A percentile compares a stretch with the other conserved stretches of the same genome.
These are phyloP conservation scores for Dryobates pubescens DNA, from an alignment of 2,797 vertebrate species.

Conservation along the genomic window DNA sequence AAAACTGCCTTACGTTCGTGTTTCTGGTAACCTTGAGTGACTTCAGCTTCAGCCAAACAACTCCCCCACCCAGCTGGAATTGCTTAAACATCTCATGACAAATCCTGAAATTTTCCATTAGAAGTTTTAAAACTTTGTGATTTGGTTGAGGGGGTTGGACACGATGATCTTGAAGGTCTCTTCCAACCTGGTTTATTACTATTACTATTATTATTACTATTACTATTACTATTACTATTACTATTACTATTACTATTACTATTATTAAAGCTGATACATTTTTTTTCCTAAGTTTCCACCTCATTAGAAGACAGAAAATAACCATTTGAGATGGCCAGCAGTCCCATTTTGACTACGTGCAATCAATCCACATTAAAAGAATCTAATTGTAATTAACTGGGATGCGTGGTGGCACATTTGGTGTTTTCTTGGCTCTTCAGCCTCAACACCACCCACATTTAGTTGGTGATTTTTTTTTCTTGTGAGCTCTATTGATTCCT, in stretches of 20 bases:
- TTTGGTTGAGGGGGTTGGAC: no score
- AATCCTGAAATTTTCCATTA: not conserved
- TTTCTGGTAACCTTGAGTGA: not conserved
- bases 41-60: not conserved
- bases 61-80: rapidly evolving
- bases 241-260: no score
- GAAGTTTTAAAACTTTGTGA: not conserved
- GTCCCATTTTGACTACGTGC: not conserved
- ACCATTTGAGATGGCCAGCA: not conserved
- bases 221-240: no score
- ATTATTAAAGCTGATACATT: not conserved
- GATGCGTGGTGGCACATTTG: not conserved
- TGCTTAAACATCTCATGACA: not conserved
- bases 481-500: not conserved
- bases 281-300: not conserved
- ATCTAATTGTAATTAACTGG: not conserved
- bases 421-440: not conserved
- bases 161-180: no score
- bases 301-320: not conserved
- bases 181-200: no score
- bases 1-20: rapidly evolving
- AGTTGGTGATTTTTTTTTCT: not conserved
- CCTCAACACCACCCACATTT: not conserved
- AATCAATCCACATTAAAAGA: not conserved
- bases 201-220: no score